phyloP scores from a whole-genome alignment of 2,797 vertebrate genomes.

The Xyrichtys novacula region DNA sequence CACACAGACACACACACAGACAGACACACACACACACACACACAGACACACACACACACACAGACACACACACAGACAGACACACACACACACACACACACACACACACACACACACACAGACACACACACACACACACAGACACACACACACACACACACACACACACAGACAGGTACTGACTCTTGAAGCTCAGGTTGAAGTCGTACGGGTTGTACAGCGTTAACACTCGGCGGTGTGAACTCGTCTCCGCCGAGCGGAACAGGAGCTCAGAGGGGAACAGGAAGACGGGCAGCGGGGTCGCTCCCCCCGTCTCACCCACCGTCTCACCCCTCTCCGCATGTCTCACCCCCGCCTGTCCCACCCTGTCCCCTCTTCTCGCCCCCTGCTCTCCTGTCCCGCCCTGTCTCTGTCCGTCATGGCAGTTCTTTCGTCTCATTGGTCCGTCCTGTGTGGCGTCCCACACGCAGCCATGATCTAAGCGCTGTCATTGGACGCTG shows the following conservation, averaged over 20 bases:
- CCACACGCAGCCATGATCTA: conserved; percentile 25
- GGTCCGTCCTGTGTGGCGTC: conserved; percentile 4
- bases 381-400: background rate
- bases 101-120: background rate
- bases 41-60: too few relatives aligned
- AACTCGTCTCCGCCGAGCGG: background rate
- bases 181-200: conserved; percentile 73
- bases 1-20: background rate
- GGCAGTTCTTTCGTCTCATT: conserved; percentile 38
- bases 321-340: background rate
- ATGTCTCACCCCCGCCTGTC: background rate
- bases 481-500: conserved; percentile 48
- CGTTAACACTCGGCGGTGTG: conserved; percentile 62
- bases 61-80: background rate
- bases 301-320: background rate
- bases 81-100: background rate
- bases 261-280: conserved; percentile 49
- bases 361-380: background rate
- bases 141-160: background rate
- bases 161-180: conserved; percentile 19
- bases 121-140: background rate
- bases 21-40: too few relatives aligned
- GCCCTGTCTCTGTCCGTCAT: conserved; percentile 22
- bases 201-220: conserved; percentile 83
- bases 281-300: conserved; percentile 50